A percentile compares a stretch with the other conserved stretches of the same genome.
phyloP scores from a whole-genome alignment of 2,888 invertebrate genomes.

The Phytoseiulus persimilis region DNA sequence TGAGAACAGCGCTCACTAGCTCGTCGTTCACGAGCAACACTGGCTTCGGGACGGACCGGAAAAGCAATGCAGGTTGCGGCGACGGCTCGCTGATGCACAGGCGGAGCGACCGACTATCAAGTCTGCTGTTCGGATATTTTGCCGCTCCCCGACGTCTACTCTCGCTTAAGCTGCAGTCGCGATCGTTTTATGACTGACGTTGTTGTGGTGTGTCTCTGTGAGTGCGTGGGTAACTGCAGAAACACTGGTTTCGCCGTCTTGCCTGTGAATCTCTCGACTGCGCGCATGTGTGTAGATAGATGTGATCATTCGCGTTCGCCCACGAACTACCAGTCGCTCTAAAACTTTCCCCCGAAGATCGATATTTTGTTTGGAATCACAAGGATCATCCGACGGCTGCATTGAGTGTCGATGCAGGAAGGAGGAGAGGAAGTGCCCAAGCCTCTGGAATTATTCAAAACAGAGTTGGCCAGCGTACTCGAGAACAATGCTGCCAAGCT shows the following conservation, averaged over 20 bases:
- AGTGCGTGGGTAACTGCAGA: not conserved
- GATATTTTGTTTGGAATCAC: not conserved
- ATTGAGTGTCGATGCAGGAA: not conserved
- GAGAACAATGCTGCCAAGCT: not conserved
- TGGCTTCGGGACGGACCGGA: not conserved
- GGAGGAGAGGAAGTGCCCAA: not conserved
- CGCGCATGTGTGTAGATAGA: too few species aligned
- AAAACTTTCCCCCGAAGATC: too few species aligned
- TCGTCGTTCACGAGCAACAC: not conserved
- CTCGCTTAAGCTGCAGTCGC: not conserved
- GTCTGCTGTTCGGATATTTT: not conserved
- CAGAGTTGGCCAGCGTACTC: not conserved
- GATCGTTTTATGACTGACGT: not conserved
- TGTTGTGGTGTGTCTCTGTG: not conserved
- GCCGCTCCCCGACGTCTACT: not conserved
- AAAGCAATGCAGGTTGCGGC: not conserved
- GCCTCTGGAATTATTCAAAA: not conserved
- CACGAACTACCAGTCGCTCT: too few species aligned
- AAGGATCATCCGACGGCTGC: not conserved
- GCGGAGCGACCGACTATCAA: not conserved
- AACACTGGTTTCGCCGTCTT: not conserved
- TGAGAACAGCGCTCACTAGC: not conserved
- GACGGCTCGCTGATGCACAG: not conserved
- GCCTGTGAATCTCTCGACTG: not conserved
- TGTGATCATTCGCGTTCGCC: too few species aligned